Percentiles rank a stretch among this genome's conserved stretches.
phyloP scores from a whole-genome alignment of 2,888 invertebrate genomes.

The Folsomia manolachei region DNA sequence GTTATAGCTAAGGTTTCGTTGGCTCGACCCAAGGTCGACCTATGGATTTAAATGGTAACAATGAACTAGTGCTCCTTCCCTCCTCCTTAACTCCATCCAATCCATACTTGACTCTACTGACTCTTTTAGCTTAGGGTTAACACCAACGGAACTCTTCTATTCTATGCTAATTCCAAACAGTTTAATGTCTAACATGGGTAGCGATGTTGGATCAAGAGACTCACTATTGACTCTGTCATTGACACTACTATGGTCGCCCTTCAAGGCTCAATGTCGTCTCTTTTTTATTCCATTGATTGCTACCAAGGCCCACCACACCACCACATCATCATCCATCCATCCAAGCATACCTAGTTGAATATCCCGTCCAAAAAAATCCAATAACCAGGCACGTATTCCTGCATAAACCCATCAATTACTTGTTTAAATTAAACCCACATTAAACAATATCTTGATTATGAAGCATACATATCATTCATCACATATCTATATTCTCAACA shows the following conservation, averaged over 20 bases:
- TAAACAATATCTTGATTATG: no score
- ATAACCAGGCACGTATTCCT: no score
- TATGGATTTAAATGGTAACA: background rate
- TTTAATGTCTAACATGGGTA: background rate
- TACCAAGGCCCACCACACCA: background rate
- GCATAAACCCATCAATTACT: no score
- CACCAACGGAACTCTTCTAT: background rate
- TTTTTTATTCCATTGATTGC: background rate
- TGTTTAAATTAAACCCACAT: no score
- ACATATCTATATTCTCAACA: background rate
- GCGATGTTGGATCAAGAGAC: background rate
- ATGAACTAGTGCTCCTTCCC: background rate
- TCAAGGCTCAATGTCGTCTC: conserved; percentile 47
- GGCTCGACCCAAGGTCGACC: background rate
- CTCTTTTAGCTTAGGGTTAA: background rate
- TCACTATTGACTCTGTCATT: conserved; percentile 44
- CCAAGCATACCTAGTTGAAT: no score
- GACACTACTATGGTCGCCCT: conserved; percentile 48
- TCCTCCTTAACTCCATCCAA: background rate
- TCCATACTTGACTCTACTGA: background rate
- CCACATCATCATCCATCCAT: no score
- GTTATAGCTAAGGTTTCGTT: background rate
- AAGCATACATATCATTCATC: no score
- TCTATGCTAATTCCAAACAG: background rate
- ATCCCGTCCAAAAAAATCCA: no score